A percentile compares a stretch with the other conserved stretches of the same genome.
Evolutionary conservation across 2,113 vertebrate genomes (phyloP).

Genomic region (Ptilorrhoa leucosticta): DNA sequence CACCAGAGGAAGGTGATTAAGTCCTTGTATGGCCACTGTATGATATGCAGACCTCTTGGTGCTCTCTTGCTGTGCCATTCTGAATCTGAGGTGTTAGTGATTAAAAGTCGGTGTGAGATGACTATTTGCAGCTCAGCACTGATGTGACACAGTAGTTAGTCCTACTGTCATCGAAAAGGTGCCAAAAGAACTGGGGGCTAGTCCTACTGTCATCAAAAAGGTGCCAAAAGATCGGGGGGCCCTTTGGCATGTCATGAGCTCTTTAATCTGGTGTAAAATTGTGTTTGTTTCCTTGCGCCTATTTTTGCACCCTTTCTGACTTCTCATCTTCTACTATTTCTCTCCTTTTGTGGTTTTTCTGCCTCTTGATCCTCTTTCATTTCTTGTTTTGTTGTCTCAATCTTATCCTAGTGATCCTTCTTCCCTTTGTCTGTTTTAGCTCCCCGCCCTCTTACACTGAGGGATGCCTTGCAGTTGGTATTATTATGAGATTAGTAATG

Average conservation of each 20-base stretch:
- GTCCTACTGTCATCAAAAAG: not conserved
- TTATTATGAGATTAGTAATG: not conserved
- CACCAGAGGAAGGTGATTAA: conserved; percentile 60
- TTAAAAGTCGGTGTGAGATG: not conserved
- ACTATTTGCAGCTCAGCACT: not conserved
- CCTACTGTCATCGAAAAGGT: not conserved
- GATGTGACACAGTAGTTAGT: not conserved
- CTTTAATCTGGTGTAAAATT: not conserved
- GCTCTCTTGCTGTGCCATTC: not conserved
- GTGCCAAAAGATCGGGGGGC: not conserved
- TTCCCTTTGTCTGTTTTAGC: not conserved
- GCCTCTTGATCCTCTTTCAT: not conserved
- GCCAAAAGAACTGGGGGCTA: not conserved
- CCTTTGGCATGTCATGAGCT: not conserved
- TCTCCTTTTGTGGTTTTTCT: not conserved
- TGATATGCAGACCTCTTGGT: not conserved
- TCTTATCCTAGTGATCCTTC: not conserved
- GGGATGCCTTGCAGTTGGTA: not conserved
- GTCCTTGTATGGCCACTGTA: not conserved
- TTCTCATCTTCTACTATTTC: not conserved
- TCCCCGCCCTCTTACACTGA: not conserved
- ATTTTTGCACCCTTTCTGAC: not conserved
- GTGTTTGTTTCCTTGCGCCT: not conserved
- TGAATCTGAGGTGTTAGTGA: not conserved
- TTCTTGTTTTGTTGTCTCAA: not conserved